phyloP scores from a whole-genome alignment of 1,140 invertebrate genomes.

The Drosophila erecta region DNA sequence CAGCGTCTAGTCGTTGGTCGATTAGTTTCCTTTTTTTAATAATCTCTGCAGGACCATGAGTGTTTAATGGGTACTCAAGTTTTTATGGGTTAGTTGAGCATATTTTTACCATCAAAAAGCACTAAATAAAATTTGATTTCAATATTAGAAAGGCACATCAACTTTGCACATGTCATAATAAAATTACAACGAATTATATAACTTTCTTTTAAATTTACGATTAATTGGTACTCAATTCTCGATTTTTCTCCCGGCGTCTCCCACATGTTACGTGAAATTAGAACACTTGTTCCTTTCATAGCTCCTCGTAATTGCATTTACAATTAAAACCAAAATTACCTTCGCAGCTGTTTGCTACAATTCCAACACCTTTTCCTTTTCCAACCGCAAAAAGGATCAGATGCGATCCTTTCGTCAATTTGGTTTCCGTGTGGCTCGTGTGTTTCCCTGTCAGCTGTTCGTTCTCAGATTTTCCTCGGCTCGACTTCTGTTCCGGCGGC shows the following conservation, averaged over 20 bases:
- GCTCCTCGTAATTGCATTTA: constrained; percentile 46
- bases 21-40: constrained; percentile 13
- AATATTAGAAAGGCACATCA: background rate
- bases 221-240: background rate
- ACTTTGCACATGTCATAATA: background rate
- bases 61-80: constrained; percentile 4
- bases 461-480: constrained; percentile 54
- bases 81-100: constrained; percentile 5
- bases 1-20: constrained; percentile 17
- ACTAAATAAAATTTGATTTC: background rate
- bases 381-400: constrained; percentile 59
- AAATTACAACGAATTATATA: background rate
- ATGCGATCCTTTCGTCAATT: constrained; percentile 24
- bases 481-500: constrained; percentile 36
- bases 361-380: constrained; percentile 63
- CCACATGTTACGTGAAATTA: constrained; percentile 33
- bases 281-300: constrained; percentile 30
- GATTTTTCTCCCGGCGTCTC: constrained; percentile 31
- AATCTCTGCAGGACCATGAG: background rate
- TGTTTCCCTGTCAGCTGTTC: constrained; percentile 69
- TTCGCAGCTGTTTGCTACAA: constrained; percentile 54
- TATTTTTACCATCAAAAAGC: constrained; percentile 7
- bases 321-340: constrained; percentile 49
- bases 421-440: constrained; percentile 49
- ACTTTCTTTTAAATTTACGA: background rate